Base-by-base conservation (phyloP, 2,113 vertebrate genomes). In the Tachycineta bicolor region DNA sequence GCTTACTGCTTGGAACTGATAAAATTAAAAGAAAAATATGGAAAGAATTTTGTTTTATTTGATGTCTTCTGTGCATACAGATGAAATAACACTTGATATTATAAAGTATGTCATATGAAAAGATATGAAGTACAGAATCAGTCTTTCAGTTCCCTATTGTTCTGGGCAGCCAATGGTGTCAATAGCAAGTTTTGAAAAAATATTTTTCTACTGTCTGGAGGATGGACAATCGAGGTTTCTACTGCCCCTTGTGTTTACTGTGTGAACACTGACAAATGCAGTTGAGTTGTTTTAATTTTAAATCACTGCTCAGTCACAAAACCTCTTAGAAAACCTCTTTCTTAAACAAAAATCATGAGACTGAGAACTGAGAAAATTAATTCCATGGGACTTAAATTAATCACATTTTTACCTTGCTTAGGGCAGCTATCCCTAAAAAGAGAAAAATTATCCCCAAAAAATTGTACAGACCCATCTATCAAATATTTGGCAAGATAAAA, bases 401-500 rank as follows among this genome's bases (percentile, higher is more conserved):
- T 50, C 41, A 43, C 21, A 20, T 55, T 88, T 83, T 50, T 83
- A 29, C 33, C 46, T 46, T 52, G 18, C 53, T 63, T 83, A 44
- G 18, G 29, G 33, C 52, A 91, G 9, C 3, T 1, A 74, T 20
- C 14, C 10, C 6, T 33, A 69, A 46, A 77, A 53, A 52, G 29
- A 1, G 2, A 78, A 47, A 23, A 1, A 3, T 67, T 65, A 81
- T 80, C 33, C 33, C 14, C 3, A n/a, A 71, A 79, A 78, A 60
- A 2, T 56, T 94, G 2, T 75, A 34, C 49, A 41, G 44, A 65
- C 52, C 37, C 49, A 95, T 76, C 93, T 96, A 94, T 89, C 93
- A 94, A 73, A 97, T 63, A 21, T 69, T 93, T 91, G 86, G 75
- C 92, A 78, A 94, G 90, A 94, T 91, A 90, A 97, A 97, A 95